Base-by-base conservation (phyloP, 1,140 invertebrate species). In the Probaryconus sp. region DNA sequence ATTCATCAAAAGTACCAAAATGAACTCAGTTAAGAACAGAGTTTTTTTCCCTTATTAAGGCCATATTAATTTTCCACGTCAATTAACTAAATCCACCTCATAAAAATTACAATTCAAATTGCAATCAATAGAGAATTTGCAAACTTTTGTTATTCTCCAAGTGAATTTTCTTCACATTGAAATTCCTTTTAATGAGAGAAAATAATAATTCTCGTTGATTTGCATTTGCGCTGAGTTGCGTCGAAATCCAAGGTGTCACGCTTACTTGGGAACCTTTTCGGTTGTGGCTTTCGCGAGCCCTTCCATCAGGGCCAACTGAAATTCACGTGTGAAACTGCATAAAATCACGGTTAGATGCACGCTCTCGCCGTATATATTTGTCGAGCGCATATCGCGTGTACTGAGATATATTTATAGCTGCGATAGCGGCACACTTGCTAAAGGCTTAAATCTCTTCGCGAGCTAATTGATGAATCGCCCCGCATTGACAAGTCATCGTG, bases 401-500 rank as follows among this genome's bases (percentile, higher is more conserved):
- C 31, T 65, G 18, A 60, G 63, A 75, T 75, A 69, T 69, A 75
- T 75, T 75, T 75, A 75, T 75, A 75, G 53, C 72, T 45, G 45
- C 71, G 71, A 68, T 74, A 74, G 71, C 63, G 71, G 71, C 71
- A 74, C 64, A 69, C 64, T 68, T 64, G 51, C 58, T 69, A 64
- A 63, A 75, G 64, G 60, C 58, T 69, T 75, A 68, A 75, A 75
- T 75, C 71, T 75, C 64, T 11, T 69, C 51, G 17, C 60, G 60
- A 75, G 65, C 65, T 75, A 75, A 75, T 75, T 75, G 72, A 75
- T 75, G 72, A 69, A 75, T 69, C 64, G 72, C 43, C 53, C 72
- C 72, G 64, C 72, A 75, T 75, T 75, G 72, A 75, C 72, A 75
- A 75, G 72, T 69, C 72, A 75, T 75, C 72, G 64, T 37, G 69